Evolutionary conservation across 2,113 vertebrate genomes (phyloP).

Genomic region (Alces alces): DNA sequence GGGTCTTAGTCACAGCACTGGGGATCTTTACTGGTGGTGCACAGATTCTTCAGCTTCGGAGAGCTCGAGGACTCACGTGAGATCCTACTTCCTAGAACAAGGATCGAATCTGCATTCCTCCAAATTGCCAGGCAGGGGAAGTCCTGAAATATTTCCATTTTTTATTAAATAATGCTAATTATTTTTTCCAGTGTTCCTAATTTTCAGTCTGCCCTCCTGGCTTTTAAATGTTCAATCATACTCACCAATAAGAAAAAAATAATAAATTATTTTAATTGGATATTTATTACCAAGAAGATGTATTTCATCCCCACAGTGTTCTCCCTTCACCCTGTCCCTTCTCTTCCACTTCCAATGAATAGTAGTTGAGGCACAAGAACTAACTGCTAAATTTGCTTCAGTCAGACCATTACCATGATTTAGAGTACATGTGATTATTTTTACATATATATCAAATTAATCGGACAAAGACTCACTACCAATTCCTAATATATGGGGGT

Average conservation of each 20-base stretch:
- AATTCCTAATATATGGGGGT: not conserved
- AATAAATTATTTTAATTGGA: not conserved
- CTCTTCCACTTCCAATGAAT: not conserved
- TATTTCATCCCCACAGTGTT: not conserved
- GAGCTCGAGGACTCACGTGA: rapidly evolving
- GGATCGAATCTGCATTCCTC: not conserved
- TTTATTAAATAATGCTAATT: constrained; percentile 14
- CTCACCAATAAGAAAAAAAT: not conserved
- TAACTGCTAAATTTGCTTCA: not conserved
- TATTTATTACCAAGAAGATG: not conserved
- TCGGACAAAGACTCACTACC: not conserved
- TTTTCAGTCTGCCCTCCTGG: not conserved
- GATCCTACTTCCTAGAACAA: not conserved
- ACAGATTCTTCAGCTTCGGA: not conserved
- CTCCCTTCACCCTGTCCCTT: not conserved
- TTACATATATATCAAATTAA: not conserved
- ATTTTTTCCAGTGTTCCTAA: not conserved
- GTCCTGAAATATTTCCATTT: not conserved
- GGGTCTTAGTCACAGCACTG: not conserved
- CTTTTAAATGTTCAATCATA: not conserved
- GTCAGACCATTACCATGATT: not conserved
- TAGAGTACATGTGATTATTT: not conserved
- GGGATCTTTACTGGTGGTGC: not conserved
- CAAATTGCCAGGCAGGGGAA: not conserved
- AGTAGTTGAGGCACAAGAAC: not conserved